Evolutionary conservation across 1,140 invertebrate species (phyloP).

Genomic region (Macrocentrus cingulum): DNA sequence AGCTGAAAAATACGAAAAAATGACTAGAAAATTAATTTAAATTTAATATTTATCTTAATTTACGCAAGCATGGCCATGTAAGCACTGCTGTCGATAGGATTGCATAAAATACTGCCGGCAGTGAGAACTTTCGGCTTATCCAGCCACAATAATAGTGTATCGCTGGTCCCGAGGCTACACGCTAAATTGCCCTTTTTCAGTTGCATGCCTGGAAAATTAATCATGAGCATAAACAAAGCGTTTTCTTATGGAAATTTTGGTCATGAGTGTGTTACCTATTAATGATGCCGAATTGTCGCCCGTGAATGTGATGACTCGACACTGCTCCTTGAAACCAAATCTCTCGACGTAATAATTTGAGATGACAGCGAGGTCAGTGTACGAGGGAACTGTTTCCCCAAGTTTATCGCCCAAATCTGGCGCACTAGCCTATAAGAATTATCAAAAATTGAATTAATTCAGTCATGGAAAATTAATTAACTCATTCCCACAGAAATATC

Average conservation of each 20-base stretch:
- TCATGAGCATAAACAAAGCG: not conserved
- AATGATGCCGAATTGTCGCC: conserved; percentile 92
- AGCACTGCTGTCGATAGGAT: conserved; percentile 73
- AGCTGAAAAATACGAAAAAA: conserved; percentile 60
- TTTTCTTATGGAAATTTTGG: not conserved
- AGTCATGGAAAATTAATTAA: not conserved
- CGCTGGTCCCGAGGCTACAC: conserved; percentile 90
- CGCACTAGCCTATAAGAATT: conserved; percentile 62
- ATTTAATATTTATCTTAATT: conserved; percentile 31
- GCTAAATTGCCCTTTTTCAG: conserved; percentile 80
- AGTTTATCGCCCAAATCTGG: conserved; percentile 70
- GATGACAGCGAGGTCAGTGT: conserved; percentile 71
- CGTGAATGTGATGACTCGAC: conserved; percentile 85
- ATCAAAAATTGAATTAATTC: conserved; percentile 10
- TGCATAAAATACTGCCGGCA: conserved; percentile 85
- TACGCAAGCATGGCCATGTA: conserved; percentile 92
- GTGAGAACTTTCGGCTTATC: conserved; percentile 65
- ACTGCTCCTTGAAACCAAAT: conserved; percentile 80
- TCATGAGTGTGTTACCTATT: conserved; percentile 62
- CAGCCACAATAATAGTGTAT: conserved; percentile 85
- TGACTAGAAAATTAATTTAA: no score
- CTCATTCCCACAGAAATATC: no score
- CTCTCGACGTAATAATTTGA: conserved; percentile 79
- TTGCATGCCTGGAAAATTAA: conserved; percentile 68
- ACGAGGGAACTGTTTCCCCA: conserved; percentile 71